Conservation (phyloP, 2,797 vertebrate species). For the Anabas testudineus region DNA sequence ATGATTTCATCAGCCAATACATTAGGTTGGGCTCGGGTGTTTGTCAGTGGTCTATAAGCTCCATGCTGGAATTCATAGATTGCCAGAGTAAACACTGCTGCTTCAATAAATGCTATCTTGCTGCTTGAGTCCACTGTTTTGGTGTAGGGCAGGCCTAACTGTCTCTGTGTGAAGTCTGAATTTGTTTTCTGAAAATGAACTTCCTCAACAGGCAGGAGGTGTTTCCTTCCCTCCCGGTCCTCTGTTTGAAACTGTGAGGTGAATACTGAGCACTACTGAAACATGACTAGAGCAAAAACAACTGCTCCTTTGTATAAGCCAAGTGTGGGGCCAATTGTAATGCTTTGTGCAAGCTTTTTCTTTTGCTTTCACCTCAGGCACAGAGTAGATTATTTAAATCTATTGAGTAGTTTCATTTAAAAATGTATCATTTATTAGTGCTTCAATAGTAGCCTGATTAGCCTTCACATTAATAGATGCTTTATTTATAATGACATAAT, state of each 20-base stretch:
- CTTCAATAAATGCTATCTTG: conserved; percentile 38
- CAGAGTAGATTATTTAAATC: conserved; percentile 42
- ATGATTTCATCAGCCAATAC: conserved; percentile 50
- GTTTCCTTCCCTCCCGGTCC: conserved; percentile 79
- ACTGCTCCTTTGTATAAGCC: conserved; percentile 76
- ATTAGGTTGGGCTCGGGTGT: conserved; percentile 30
- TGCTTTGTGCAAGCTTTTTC: conserved; percentile 67
- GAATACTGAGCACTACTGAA: conserved; percentile 81
- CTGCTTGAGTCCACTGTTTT: conserved; percentile 41
- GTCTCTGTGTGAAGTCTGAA: conserved; percentile 69
- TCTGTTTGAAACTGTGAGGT: conserved; percentile 78
- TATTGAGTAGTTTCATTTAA: conserved; percentile 50
- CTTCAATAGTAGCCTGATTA: conserved; percentile 40
- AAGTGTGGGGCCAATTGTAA: conserved; percentile 68
- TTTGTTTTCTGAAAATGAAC: conserved; percentile 81
- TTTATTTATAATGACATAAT: conserved; percentile 58
- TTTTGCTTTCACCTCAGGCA: conserved; percentile 58
- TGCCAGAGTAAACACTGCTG: conserved; percentile 49
- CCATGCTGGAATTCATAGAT: conserved; percentile 51
- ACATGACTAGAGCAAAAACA: conserved; percentile 82
- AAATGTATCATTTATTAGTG: conserved; percentile 36
- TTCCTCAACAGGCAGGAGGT: conserved; percentile 82
- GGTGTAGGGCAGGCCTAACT: conserved; percentile 32
- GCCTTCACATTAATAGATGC: conserved; percentile 33
- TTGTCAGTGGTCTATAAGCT: conserved; percentile 49